Conservation (phyloP, 2,797 vertebrate genomes). For the Hoplostethus atlanticus region DNA sequence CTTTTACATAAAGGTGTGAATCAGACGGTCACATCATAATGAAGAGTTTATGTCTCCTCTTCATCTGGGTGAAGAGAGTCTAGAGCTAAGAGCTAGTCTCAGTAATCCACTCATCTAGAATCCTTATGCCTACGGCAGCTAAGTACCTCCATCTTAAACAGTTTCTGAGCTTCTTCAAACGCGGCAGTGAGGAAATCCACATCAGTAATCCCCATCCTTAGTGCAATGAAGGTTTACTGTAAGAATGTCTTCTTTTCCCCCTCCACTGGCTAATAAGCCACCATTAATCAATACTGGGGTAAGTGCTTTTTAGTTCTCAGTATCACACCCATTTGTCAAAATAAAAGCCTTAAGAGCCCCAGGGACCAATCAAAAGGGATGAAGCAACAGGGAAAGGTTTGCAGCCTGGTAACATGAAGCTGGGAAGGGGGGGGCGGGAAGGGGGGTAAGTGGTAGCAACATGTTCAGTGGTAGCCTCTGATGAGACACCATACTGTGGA, state of each 20-base stretch:
- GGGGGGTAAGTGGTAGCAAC: not conserved
- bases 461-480: conserved; percentile 40
- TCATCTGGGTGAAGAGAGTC: conserved; percentile 25
- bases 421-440: conserved; percentile 16
- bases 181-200: conserved; percentile 71
- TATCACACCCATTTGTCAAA: conserved; percentile 78
- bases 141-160: conserved; percentile 51
- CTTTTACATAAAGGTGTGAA: conserved; percentile 7
- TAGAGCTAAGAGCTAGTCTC: conserved; percentile 32
- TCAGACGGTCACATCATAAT: conserved; percentile 36
- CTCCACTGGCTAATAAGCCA: conserved; percentile 69
- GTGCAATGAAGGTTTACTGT: conserved; percentile 56
- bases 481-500: conserved; percentile 31
- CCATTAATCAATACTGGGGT: conserved; percentile 81
- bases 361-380: conserved; percentile 78
- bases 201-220: conserved; percentile 74
- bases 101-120: conserved; percentile 66
- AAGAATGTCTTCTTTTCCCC: conserved; percentile 66
- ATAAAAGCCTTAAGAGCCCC: conserved; percentile 72
- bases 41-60: conserved; percentile 37
- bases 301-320: conserved; percentile 78
- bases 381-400: conserved; percentile 65
- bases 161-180: conserved; percentile 60
- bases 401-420: conserved; percentile 59
- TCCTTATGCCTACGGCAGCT: conserved; percentile 47